Evolutionary conservation across 2,113 vertebrate genomes (phyloP).

Genomic region (Megaceryle maxima): DNA sequence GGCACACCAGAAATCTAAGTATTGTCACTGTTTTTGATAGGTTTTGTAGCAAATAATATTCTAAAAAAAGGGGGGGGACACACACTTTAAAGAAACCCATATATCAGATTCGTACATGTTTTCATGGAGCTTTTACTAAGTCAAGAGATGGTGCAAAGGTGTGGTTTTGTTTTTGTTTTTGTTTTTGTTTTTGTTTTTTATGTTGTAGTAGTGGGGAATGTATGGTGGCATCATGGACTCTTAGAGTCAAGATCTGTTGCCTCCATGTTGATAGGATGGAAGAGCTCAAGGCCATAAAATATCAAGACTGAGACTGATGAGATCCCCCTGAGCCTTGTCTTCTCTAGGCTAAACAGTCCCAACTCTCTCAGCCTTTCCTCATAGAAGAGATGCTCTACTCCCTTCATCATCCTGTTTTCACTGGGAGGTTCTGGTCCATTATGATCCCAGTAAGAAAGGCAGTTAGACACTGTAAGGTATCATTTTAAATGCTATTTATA

Average conservation of each 20-base stretch:
- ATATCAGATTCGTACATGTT: neutral
- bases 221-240: neutral
- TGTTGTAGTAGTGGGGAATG: neutral
- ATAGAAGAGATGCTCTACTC: no score
- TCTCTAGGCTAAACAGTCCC: no score
- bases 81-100: neutral
- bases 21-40: neutral
- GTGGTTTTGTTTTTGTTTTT: no score
- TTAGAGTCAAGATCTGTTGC: neutral
- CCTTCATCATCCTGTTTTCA: no score
- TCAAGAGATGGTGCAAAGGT: neutral
- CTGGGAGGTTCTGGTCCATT: no score
- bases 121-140: neutral
- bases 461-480: no score
- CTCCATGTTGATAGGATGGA: neutral
- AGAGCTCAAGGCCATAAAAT: no score
- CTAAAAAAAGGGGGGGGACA: neutral
- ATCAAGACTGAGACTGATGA: no score
- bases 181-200: neutral
- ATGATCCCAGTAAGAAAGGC: no score
- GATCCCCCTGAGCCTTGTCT: no score
- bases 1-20: neutral
- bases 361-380: no score
- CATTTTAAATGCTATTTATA: no score
- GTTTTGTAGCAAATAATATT: neutral